Evolutionary conservation across 2,888 invertebrate genomes (phyloP).

Genomic region (Chaitophorus viminalis): DNA sequence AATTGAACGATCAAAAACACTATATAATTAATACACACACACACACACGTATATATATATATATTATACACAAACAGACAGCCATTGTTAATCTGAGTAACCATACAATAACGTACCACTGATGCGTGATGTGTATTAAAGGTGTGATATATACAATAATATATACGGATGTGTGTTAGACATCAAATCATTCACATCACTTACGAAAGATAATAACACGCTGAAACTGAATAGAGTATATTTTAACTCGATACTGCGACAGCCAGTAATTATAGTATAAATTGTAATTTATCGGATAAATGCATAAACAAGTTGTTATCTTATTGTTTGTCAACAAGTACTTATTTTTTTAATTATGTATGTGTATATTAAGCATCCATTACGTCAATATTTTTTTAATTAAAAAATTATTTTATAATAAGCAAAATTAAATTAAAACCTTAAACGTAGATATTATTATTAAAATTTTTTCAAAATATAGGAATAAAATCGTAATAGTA

Average conservation of each 20-base stretch:
- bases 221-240: not conserved
- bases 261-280: not conserved
- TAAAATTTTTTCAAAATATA: too few relatives aligned
- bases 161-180: not conserved
- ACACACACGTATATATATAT: not conserved
- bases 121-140: conserved; percentile 12
- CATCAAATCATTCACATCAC: conserved; percentile 28
- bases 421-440: not conserved
- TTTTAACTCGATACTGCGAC: not conserved
- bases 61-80: not conserved
- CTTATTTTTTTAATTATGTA: not conserved
- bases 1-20: conserved; percentile 6
- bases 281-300: not conserved
- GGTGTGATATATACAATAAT: not conserved
- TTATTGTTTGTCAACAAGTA: not conserved
- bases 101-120: conserved; percentile 10
- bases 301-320: not conserved
- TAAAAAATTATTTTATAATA: not conserved
- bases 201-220: conserved; percentile 12
- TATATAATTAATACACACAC: not conserved
- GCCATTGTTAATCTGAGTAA: conserved; percentile 6
- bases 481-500: too few relatives aligned
- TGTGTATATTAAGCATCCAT: not conserved
- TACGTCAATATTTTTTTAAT: not conserved
- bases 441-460: not conserved